Evolutionary conservation across 2,888 invertebrate species (phyloP).

Genomic region (Rhagonycha fulva): DNA sequence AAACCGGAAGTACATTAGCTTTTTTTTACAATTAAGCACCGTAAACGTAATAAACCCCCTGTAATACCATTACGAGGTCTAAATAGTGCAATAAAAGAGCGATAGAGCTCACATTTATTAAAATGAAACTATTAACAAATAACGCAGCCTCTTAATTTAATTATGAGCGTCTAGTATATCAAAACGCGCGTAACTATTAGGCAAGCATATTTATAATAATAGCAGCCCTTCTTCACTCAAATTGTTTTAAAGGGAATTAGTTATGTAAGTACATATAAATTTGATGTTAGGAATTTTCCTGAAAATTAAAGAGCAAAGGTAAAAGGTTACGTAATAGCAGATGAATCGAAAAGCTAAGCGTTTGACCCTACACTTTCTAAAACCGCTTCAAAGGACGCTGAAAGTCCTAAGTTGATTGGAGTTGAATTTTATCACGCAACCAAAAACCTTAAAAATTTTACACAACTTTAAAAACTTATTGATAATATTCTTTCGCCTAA

Average conservation of each 20-base stretch:
- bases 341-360: slow-evolving; percentile 12
- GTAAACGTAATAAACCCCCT: slow-evolving; percentile 15
- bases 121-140: slow-evolving; percentile 12
- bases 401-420: neutral
- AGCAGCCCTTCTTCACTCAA: neutral
- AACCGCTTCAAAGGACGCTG: slow-evolving; percentile 21
- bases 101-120: slow-evolving; percentile 1
- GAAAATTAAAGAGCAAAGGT: slow-evolving; percentile 1
- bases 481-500: neutral
- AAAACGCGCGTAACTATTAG: neutral
- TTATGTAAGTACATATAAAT: neutral
- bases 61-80: slow-evolving; percentile 8
- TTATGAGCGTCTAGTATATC: slow-evolving; percentile 1
- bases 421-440: slow-evolving; percentile 2
- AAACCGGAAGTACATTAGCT: neutral
- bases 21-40: slow-evolving; percentile 11
- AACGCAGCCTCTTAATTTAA: slow-evolving; percentile 7
- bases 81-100: slow-evolving; percentile 14
- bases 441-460: neutral
- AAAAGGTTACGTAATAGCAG: slow-evolving; percentile 20
- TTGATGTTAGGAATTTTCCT: slow-evolving; percentile 12
- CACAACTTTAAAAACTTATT: neutral
- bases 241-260: neutral
- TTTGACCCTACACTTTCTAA: slow-evolving; percentile 23
- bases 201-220: neutral